A percentile compares a stretch with the other conserved stretches of the same genome.
Conservation (phyloP, 2,888 invertebrate genomes). For the Tipula vernalis region DNA sequence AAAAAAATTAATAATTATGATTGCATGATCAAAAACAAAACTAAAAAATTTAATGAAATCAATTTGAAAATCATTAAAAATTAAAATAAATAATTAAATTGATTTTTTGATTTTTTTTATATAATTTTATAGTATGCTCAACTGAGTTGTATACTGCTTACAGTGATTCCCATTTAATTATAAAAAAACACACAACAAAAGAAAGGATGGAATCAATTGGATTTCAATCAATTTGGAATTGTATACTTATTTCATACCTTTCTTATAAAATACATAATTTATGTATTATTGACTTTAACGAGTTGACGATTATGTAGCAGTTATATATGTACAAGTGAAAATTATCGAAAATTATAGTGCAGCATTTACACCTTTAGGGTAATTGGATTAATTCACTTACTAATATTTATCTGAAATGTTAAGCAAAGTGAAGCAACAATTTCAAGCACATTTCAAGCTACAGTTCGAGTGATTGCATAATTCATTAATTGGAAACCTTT, state of each 20-base stretch:
- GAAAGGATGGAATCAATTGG: not conserved
- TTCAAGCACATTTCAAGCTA: no score
- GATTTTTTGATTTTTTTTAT: not conserved
- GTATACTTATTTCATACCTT: not conserved
- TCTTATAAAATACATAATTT: not conserved
- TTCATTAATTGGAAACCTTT: no score
- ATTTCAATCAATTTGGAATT: not conserved
- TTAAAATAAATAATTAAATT: not conserved
- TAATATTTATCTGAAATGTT: not conserved
- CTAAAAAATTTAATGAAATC: not conserved
- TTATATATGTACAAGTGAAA: not conserved
- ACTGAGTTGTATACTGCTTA: not conserved
- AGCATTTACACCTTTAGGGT: not conserved
- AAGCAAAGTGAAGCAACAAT: not conserved
- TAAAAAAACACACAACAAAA: not conserved
- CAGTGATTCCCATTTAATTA: not conserved
- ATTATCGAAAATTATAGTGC: not conserved
- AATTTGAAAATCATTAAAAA: not conserved
- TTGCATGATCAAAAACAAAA: not conserved
- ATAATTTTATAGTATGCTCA: not conserved
- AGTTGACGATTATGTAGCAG: not conserved
- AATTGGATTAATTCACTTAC: not conserved
- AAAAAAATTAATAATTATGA: not conserved
- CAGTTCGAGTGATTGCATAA: no score
- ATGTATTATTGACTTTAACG: not conserved